A percentile compares a stretch with the other conserved stretches of the same genome.
Conservation (phyloP, 1,140 invertebrate species). For the Gonioctena quinquepunctata region DNA sequence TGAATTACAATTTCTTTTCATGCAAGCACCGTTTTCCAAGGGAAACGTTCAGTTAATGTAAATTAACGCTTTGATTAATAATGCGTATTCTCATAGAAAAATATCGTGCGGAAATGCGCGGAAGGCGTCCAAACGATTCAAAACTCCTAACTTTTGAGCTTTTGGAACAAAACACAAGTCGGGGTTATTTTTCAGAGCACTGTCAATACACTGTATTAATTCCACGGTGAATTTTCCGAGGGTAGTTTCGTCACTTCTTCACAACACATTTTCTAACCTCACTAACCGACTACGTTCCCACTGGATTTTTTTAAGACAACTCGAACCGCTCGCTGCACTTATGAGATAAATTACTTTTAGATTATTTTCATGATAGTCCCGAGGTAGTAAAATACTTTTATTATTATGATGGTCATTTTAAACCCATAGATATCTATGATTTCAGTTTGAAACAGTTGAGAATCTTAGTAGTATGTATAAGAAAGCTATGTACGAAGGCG, state of each 20-base stretch:
- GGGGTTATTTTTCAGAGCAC: constrained; percentile 12
- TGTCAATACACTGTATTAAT: neutral
- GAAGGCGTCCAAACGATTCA: neutral
- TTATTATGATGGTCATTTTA: constrained; percentile 38
- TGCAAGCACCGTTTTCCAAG: neutral
- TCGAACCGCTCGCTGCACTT: neutral
- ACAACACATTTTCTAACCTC: constrained; percentile 22
- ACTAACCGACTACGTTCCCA: constrained; percentile 3
- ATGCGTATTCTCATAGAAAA: neutral
- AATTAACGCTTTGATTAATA: neutral
- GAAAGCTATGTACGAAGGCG: constrained; percentile 44
- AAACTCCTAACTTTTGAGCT: neutral
- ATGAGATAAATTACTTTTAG: neutral
- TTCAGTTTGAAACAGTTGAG: constrained; percentile 42
- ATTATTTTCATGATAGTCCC: neutral
- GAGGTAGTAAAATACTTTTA: constrained; percentile 12
- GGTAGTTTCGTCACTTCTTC: neutral
- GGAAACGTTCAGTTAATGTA: neutral
- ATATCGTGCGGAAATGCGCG: neutral
- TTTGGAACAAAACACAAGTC: neutral
- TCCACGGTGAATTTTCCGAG: neutral
- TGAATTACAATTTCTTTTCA: neutral
- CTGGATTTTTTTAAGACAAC: neutral
- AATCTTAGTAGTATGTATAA: constrained; percentile 47
- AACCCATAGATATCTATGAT: constrained; percentile 45